These are phyloP conservation scores for Phrynocephalus vlangalii DNA, from an alignment of 2,797 vertebrate species.

Conservation along the genomic window DNA sequence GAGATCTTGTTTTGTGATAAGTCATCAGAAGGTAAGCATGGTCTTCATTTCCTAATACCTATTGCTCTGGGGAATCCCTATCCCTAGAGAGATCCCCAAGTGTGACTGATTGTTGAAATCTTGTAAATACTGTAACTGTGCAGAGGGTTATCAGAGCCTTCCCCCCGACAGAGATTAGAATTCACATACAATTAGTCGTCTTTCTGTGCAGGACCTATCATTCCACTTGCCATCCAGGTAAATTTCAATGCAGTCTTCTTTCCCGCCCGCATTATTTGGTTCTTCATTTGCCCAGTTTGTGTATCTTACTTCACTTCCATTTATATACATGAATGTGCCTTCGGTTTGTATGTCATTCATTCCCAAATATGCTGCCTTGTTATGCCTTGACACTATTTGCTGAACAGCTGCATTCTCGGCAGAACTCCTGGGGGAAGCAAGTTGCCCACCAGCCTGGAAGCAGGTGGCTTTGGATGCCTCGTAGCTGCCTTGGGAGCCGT, in stretches of 20 bases:
- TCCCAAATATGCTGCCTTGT: constrained; percentile 64
- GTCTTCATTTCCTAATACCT: too few species aligned
- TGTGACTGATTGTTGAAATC: neutral
- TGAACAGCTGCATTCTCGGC: constrained; percentile 60
- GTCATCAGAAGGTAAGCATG: too few species aligned
- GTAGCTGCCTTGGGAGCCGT: constrained; percentile 48
- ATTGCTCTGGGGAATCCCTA: too few species aligned
- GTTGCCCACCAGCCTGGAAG: constrained; percentile 57
- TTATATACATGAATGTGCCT: constrained; percentile 57
- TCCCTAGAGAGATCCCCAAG: neutral
- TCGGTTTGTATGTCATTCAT: constrained; percentile 57
- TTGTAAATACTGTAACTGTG: too few species aligned
- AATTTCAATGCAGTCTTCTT: constrained; percentile 68
- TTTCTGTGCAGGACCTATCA: constrained; percentile 55
- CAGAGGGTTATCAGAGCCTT: neutral
- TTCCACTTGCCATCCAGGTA: constrained; percentile 61
- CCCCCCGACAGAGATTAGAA: constrained; percentile 54
- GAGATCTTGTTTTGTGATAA: neutral
- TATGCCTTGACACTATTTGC: constrained; percentile 40
- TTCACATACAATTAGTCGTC: constrained; percentile 65
- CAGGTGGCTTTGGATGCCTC: constrained; percentile 47
- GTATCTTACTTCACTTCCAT: constrained; percentile 51
- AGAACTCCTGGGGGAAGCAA: constrained; percentile 60
- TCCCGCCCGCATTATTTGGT: constrained; percentile 49
- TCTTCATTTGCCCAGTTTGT: constrained; percentile 66